Evolutionary conservation across 2,888 invertebrate species (phyloP).

Genomic region (Heliconius aoede): DNA sequence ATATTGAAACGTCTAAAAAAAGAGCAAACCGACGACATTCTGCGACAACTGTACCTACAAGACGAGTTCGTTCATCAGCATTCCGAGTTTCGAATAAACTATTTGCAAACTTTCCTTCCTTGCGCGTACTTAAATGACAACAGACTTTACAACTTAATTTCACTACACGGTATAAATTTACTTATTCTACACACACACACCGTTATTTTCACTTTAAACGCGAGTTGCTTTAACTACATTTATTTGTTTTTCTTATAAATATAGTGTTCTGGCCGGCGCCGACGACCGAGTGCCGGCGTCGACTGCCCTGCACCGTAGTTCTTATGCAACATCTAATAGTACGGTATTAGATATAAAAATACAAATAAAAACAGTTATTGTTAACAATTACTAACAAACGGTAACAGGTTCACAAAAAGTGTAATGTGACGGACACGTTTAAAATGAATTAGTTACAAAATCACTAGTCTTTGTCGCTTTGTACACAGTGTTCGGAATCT

Average conservation of each 20-base stretch:
- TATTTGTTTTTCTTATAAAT: slow-evolving; percentile 28
- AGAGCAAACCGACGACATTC: slow-evolving; percentile 30
- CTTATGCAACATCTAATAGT: slow-evolving; percentile 72
- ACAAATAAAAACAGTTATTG: slow-evolving; percentile 53
- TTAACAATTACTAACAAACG: slow-evolving; percentile 47
- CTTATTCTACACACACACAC: slow-evolving; percentile 6
- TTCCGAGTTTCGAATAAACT: slow-evolving; percentile 53
- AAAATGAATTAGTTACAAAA: slow-evolving; percentile 14
- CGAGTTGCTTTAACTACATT: slow-evolving; percentile 1
- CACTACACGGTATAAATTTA: slow-evolving; percentile 15
- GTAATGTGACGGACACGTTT: slow-evolving; percentile 22
- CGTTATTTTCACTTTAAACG: slow-evolving; percentile 13
- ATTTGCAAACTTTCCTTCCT: slow-evolving; percentile 61
- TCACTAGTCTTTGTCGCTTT: slow-evolving; percentile 3
- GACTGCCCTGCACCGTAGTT: slow-evolving; percentile 63
- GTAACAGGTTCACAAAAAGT: slow-evolving; percentile 38
- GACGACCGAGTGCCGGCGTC: slow-evolving; percentile 56
- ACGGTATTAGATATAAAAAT: slow-evolving; percentile 67
- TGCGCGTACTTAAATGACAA: slow-evolving; percentile 24
- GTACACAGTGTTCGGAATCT: not conserved
- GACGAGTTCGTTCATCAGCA: slow-evolving; percentile 23
- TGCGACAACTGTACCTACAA: slow-evolving; percentile 11
- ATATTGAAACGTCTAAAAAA: slow-evolving; percentile 9
- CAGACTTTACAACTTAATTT: slow-evolving; percentile 31
- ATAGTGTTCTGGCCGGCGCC: slow-evolving; percentile 57